Conservation (phyloP, 1,140 invertebrate species). For the Apocrypta bakeri region DNA sequence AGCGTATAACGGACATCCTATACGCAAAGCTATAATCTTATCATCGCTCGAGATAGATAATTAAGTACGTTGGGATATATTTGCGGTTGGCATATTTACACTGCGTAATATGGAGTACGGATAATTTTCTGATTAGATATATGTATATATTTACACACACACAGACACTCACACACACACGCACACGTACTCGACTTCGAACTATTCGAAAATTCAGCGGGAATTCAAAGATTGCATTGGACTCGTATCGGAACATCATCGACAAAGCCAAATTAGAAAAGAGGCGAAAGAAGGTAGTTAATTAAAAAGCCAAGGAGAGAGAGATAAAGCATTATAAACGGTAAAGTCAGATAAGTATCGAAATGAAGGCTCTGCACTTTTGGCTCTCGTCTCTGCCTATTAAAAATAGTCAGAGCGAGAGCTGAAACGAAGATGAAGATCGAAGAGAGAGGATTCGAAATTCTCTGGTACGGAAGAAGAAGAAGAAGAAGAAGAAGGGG, state of each 20-base stretch:
- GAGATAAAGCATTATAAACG: constrained; percentile 37
- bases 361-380: constrained; percentile 27
- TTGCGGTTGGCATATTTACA: constrained; percentile 19
- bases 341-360: constrained; percentile 48
- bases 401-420: constrained; percentile 40
- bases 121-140: constrained; percentile 38
- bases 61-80: constrained; percentile 24
- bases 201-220: not conserved
- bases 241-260: no score
- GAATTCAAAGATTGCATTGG: not conserved
- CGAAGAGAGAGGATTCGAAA: constrained; percentile 44
- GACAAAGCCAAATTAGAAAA: not conserved
- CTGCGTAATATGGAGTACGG: not conserved
- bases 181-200: no score
- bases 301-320: constrained; percentile 15
- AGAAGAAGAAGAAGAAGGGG: not conserved
- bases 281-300: constrained; percentile 26
- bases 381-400: constrained; percentile 7
- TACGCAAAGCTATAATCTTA: constrained; percentile 28
- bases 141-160: not conserved
- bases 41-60: constrained; percentile 36
- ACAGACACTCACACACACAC: not conserved
- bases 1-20: constrained; percentile 40
- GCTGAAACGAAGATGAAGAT: constrained; percentile 41
- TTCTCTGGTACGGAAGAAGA: constrained; percentile 36